phyloP scores from a whole-genome alignment of 2,113 vertebrate species.

The Agelaius tricolor region DNA sequence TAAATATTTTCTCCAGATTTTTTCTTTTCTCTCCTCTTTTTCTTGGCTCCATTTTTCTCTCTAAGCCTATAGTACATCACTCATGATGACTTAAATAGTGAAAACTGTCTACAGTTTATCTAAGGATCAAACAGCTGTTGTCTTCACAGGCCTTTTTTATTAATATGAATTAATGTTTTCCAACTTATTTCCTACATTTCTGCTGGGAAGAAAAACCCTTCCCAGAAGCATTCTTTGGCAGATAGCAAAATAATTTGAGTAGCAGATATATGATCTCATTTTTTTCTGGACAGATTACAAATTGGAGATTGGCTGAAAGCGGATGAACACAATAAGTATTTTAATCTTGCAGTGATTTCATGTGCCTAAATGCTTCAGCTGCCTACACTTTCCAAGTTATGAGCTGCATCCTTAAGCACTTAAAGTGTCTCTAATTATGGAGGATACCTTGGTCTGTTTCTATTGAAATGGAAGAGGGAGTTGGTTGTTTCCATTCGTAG shows the following conservation, averaged over 20 bases:
- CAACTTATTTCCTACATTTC: conserved; percentile 65
- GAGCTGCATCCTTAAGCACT: conserved; percentile 24
- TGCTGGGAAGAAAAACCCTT: conserved; percentile 64
- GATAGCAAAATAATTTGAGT: conserved; percentile 70
- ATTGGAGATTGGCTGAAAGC: conserved; percentile 58
- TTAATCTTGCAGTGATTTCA: conserved; percentile 66
- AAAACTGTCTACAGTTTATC: conserved; percentile 65
- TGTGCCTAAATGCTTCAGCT: conserved; percentile 42
- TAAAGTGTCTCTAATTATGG: neutral
- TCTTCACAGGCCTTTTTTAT: conserved; percentile 67
- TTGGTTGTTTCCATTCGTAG: conserved; percentile 30
- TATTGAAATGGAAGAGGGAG: conserved; percentile 14
- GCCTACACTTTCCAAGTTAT: conserved; percentile 42
- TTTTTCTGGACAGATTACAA: conserved; percentile 67
- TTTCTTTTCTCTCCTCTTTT: conserved; percentile 39
- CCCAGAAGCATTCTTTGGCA: conserved; percentile 66
- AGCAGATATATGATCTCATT: conserved; percentile 71
- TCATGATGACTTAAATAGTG: conserved; percentile 52
- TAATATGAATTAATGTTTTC: conserved; percentile 69
- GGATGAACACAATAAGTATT: conserved; percentile 49
- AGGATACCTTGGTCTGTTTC: neutral
- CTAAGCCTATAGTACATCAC: conserved; percentile 39
- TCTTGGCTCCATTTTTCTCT: conserved; percentile 42
- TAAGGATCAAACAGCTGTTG: conserved; percentile 68
- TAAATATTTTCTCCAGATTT: conserved; percentile 57